Conservation (phyloP, 2,888 invertebrate genomes). For the Microplitis manilae region DNA sequence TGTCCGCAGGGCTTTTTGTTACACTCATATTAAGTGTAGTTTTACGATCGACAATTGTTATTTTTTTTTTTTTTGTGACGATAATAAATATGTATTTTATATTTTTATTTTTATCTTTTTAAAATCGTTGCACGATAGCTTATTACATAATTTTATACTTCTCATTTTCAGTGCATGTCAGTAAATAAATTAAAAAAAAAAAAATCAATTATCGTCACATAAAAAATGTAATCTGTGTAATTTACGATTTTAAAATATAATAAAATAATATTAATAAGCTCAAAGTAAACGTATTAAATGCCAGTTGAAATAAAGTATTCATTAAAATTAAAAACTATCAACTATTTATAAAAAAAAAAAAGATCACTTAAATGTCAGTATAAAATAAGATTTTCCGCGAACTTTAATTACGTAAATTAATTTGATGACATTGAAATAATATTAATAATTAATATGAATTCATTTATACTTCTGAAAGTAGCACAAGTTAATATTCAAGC, state of each 20-base stretch:
- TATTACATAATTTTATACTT: background rate
- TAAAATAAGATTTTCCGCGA: background rate
- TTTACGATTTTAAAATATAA: too few species aligned
- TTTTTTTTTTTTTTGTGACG: background rate
- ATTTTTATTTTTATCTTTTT: constrained; percentile 1
- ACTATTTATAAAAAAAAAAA: too few species aligned
- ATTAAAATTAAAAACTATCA: too few species aligned
- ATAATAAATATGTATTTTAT: background rate
- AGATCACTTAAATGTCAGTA: too few species aligned
- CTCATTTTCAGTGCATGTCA: background rate
- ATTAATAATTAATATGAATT: background rate
- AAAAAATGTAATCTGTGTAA: too few species aligned
- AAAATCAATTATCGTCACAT: background rate
- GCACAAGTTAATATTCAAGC: background rate
- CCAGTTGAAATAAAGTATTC: too few species aligned
- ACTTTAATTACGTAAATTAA: background rate
- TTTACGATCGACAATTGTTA: constrained; percentile 1
- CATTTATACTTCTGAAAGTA: background rate
- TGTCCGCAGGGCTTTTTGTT: constrained; percentile 1
- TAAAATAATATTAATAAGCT: too few species aligned
- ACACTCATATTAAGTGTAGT: constrained; percentile 1
- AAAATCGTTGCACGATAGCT: background rate
- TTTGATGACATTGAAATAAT: too few species aligned
- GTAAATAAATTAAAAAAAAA: background rate
- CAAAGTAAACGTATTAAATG: too few species aligned